Percentiles rank a stretch among this genome's conserved stretches.
phyloP scores from a whole-genome alignment of 2,797 vertebrate genomes.

The Garrulus glandarius region DNA sequence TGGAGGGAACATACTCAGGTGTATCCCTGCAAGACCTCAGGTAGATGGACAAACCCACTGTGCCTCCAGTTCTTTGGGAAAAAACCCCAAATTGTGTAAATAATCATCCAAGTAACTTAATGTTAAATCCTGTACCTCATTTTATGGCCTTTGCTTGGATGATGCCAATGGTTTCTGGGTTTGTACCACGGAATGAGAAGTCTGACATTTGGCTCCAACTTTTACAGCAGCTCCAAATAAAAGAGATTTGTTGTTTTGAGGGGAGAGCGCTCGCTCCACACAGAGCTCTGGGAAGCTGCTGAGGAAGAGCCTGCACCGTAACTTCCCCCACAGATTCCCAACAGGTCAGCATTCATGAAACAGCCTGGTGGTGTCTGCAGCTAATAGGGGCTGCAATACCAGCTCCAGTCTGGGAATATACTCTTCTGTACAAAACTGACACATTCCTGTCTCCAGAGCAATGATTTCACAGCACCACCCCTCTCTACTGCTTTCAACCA shows the following conservation, averaged over 20 bases:
- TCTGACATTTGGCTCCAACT: neutral
- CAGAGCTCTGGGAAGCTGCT: neutral
- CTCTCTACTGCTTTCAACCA: neutral
- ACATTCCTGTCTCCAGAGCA: neutral
- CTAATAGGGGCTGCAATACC: neutral
- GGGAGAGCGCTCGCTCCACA: neutral
- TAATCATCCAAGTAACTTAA: neutral
- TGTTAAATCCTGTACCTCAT: neutral
- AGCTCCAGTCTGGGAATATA: neutral
- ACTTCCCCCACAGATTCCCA: slow-evolving; percentile 50
- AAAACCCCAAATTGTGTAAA: neutral
- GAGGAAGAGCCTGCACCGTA: neutral
- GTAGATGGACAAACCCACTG: neutral
- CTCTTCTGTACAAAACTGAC: neutral
- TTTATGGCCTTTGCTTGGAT: neutral
- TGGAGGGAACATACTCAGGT: neutral
- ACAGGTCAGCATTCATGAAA: slow-evolving; percentile 29
- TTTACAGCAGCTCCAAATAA: neutral
- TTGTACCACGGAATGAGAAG: neutral
- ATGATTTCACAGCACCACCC: neutral
- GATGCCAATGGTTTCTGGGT: neutral
- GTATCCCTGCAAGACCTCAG: neutral
- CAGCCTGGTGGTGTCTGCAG: neutral
- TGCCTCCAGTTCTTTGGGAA: neutral
- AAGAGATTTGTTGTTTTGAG: neutral